Conservation (phyloP, 2,113 vertebrate species). For the Otolemur garnettii region DNA sequence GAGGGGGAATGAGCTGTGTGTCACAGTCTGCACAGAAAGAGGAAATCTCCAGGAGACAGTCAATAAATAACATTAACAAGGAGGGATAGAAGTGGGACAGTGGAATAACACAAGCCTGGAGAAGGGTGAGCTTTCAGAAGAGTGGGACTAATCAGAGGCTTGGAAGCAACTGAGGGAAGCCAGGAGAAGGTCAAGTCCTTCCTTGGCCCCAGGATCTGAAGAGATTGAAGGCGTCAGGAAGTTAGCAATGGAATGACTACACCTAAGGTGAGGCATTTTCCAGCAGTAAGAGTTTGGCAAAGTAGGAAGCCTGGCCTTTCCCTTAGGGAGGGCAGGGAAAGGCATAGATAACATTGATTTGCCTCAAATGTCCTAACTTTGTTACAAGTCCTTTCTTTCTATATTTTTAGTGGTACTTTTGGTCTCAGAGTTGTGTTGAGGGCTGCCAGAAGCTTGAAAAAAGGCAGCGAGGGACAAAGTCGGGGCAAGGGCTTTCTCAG, state of each 20-base stretch:
- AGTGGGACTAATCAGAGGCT: neutral
- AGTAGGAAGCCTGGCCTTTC: neutral
- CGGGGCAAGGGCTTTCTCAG: neutral
- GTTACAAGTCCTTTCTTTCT: neutral
- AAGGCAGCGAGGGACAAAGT: rapidly evolving
- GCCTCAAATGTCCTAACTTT: neutral
- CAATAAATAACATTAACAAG: neutral
- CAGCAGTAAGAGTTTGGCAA: neutral
- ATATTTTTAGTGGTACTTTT: conserved; percentile 19
- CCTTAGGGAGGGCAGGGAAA: neutral
- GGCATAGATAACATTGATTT: neutral
- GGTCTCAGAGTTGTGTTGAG: neutral
- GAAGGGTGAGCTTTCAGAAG: neutral
- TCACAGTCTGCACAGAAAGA: neutral
- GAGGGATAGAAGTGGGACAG: neutral
- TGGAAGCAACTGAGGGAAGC: neutral
- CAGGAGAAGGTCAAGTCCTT: neutral
- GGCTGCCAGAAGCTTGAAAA: neutral
- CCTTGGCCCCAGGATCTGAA: neutral
- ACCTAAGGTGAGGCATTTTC: neutral
- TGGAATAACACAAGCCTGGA: neutral
- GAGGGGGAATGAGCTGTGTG: neutral
- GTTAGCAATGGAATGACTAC: neutral
- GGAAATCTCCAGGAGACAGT: neutral
- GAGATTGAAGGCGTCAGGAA: neutral